These are phyloP conservation scores for Drosophila ficusphila DNA, from an alignment of 1,140 invertebrate genomes.

Conservation along the genomic window DNA sequence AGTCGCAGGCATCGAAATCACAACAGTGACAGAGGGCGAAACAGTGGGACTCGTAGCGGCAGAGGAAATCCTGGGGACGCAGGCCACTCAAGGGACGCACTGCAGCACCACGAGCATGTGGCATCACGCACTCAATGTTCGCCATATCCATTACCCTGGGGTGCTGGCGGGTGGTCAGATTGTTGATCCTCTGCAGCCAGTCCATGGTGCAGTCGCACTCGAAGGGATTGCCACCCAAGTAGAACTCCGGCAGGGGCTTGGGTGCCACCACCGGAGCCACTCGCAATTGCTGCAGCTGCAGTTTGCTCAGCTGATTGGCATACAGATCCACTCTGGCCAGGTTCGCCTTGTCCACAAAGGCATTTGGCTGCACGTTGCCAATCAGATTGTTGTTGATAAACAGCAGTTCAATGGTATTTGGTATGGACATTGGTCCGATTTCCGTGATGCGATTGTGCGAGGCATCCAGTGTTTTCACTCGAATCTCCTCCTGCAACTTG, in stretches of 20 bases:
- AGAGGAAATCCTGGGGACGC: conserved; percentile 93
- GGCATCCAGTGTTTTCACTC: conserved; percentile 92
- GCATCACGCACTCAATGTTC: conserved; percentile 93
- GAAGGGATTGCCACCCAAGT: conserved; percentile 95
- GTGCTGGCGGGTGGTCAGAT: conserved; percentile 92
- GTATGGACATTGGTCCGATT: conserved; percentile 91
- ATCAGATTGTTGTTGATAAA: conserved; percentile 96
- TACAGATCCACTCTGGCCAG: conserved; percentile 94
- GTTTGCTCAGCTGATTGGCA: conserved; percentile 92
- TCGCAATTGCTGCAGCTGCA: conserved; percentile 92
- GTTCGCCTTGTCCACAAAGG: conserved; percentile 93
- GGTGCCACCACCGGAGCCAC: conserved; percentile 89
- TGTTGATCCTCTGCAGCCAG: conserved; percentile 94
- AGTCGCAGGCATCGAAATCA: conserved; percentile 97
- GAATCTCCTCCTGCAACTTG: conserved; percentile 91
- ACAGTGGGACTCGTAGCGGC: conserved; percentile 95
- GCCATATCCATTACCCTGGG: conserved; percentile 94
- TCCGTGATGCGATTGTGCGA: conserved; percentile 94
- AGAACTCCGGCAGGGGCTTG: conserved; percentile 91
- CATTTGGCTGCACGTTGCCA: conserved; percentile 91
- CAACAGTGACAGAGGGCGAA: conserved; percentile 97
- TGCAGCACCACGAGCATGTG: conserved; percentile 89
- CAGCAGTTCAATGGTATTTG: conserved; percentile 94
- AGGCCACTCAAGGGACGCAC: conserved; percentile 88
- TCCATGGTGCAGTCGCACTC: conserved; percentile 97